phyloP scores from a whole-genome alignment of 2,888 invertebrate species.

The Drosophila acutilabella region DNA sequence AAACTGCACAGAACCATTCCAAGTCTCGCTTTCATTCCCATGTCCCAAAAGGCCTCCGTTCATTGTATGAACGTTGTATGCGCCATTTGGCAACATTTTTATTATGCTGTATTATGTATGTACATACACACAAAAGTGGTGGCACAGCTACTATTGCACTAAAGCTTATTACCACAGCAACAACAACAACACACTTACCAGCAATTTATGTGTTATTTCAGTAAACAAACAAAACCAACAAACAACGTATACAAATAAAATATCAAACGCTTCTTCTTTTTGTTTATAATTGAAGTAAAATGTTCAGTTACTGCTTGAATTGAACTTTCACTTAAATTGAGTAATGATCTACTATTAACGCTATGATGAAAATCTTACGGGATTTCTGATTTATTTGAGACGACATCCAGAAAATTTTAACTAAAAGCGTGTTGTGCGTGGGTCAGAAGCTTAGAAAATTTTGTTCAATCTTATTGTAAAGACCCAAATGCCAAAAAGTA shows the following conservation, averaged over 20 bases:
- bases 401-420: too few relatives aligned
- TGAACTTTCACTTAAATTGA: too few relatives aligned
- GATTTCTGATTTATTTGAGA: too few relatives aligned
- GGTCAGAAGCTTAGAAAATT: too few relatives aligned
- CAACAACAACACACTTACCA: constrained; percentile 1
- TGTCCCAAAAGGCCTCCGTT: constrained; percentile 39
- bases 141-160: constrained; percentile 74
- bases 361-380: too few relatives aligned
- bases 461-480: too few relatives aligned
- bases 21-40: not conserved
- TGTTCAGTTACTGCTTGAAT: too few relatives aligned
- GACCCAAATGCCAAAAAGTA: too few relatives aligned
- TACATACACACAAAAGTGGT: constrained; percentile 34
- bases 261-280: constrained; percentile 30
- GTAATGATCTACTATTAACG: too few relatives aligned
- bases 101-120: constrained; percentile 68
- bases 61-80: constrained; percentile 58
- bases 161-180: constrained; percentile 66
- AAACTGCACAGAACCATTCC: constrained; percentile 32
- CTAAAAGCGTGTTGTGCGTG: too few relatives aligned
- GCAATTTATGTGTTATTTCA: constrained; percentile 45
- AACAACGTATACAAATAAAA: constrained; percentile 26
- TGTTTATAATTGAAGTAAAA: too few relatives aligned
- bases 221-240: constrained; percentile 20
- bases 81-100: constrained; percentile 77